phyloP scores from a whole-genome alignment of 1,140 invertebrate genomes.

The Camponotus floridanus region DNA sequence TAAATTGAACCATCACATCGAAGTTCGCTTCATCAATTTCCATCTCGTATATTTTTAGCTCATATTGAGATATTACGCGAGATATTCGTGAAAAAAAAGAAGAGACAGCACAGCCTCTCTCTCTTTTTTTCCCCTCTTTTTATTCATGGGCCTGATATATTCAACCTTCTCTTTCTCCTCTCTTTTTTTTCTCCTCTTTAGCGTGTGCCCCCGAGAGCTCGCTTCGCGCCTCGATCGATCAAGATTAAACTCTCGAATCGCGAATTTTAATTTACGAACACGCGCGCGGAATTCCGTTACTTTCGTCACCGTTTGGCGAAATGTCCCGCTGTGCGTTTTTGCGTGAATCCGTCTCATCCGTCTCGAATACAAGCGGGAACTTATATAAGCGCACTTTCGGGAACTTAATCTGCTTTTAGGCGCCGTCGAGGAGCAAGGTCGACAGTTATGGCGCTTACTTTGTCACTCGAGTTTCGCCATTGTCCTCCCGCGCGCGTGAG shows the following conservation, averaged over 20 bases:
- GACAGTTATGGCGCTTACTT: conserved; percentile 47
- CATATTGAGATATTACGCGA: neutral
- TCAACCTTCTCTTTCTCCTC: conserved; percentile 10
- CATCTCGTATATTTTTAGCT: conserved; percentile 42
- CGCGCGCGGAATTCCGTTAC: conserved; percentile 1
- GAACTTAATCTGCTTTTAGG: conserved; percentile 56
- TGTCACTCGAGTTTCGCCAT: conserved; percentile 47
- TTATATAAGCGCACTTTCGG: conserved; percentile 57
- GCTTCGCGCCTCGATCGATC: conserved; percentile 62
- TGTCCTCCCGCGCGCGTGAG: neutral
- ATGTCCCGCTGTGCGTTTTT: conserved; percentile 14
- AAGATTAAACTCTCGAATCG: conserved; percentile 64
- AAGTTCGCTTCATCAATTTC: neutral
- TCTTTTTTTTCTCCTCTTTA: neutral
- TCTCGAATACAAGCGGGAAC: neutral
- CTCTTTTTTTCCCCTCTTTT: neutral
- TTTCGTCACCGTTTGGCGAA: conserved; percentile 47
- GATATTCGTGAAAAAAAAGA: neutral
- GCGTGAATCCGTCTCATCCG: neutral
- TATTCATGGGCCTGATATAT: conserved; percentile 64
- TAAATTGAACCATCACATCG: conserved; percentile 16
- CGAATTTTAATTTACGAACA: conserved; percentile 53
- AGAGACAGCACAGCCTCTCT: neutral
- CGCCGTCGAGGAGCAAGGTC: conserved; percentile 43
- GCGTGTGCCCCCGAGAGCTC: conserved; percentile 16